Evolutionary conservation across 35 echinoderm and acorn worm species (phyloP).

Genomic region (Lytechinus pictus): DNA sequence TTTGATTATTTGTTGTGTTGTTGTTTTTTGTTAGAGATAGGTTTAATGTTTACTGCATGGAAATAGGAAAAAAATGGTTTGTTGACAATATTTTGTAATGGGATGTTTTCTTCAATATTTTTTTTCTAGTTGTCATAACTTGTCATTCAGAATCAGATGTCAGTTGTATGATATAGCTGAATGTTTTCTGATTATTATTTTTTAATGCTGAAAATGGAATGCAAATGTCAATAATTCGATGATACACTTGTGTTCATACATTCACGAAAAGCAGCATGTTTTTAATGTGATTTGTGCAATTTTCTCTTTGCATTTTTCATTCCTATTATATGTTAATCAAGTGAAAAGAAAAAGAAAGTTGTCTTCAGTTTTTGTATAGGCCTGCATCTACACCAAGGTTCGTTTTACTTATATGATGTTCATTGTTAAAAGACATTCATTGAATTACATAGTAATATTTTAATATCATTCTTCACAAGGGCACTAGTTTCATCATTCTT

Average conservation of each 20-base stretch:
- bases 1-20: background rate
- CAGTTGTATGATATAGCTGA: background rate
- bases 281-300: background rate
- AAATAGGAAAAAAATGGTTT: background rate
- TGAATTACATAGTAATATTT: background rate
- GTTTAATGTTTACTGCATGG: background rate
- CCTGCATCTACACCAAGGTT: background rate
- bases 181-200: background rate
- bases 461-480: background rate
- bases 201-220: background rate
- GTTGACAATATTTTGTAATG: background rate
- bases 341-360: background rate
- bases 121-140: background rate
- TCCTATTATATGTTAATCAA: background rate
- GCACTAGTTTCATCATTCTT: too few relatives aligned
- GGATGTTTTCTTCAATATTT: background rate
- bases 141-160: background rate
- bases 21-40: background rate
- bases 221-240: background rate
- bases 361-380: background rate
- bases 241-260: background rate
- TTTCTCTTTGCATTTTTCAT: background rate
- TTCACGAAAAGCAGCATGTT: background rate
- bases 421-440: background rate
- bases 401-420: background rate